Evolutionary conservation across 2,888 invertebrate species (phyloP).

Genomic region (Synanthedon formicaeformis): DNA sequence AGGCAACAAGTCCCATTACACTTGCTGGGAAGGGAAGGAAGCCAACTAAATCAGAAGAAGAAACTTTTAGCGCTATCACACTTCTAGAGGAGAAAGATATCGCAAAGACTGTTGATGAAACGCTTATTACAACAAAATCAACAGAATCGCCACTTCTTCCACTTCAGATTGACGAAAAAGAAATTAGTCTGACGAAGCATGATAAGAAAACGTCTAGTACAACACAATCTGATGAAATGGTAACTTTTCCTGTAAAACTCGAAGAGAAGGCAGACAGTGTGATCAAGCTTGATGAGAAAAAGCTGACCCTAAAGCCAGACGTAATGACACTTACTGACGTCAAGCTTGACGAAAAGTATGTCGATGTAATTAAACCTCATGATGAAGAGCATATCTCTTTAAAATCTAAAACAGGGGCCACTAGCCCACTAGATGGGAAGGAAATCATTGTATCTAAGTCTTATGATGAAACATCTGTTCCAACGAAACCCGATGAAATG

Average conservation of each 20-base stretch:
- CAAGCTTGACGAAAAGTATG: not conserved
- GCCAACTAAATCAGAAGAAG: not conserved
- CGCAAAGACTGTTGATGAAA: not conserved
- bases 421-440: not conserved
- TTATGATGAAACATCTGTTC: constrained; percentile 5
- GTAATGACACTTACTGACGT: not conserved
- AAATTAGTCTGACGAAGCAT: not conserved
- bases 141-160: not conserved
- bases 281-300: constrained; percentile 3
- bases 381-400: too few relatives aligned
- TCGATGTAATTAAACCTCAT: too few relatives aligned
- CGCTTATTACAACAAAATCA: not conserved
- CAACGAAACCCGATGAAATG: constrained; percentile 1
- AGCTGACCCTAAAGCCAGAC: not conserved
- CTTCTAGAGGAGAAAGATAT: not conserved
- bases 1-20: too few relatives aligned
- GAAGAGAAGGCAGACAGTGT: constrained; percentile 5
- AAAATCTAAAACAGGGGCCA: not conserved
- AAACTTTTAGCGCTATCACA: not conserved
- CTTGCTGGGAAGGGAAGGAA: too few relatives aligned
- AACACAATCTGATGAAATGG: not conserved
- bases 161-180: not conserved
- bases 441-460: not conserved
- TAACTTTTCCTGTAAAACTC: not conserved
- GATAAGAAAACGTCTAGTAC: not conserved